These are phyloP conservation scores for Eupelmus urozonus DNA, from an alignment of 2,888 invertebrate genomes.

Conservation along the genomic window DNA sequence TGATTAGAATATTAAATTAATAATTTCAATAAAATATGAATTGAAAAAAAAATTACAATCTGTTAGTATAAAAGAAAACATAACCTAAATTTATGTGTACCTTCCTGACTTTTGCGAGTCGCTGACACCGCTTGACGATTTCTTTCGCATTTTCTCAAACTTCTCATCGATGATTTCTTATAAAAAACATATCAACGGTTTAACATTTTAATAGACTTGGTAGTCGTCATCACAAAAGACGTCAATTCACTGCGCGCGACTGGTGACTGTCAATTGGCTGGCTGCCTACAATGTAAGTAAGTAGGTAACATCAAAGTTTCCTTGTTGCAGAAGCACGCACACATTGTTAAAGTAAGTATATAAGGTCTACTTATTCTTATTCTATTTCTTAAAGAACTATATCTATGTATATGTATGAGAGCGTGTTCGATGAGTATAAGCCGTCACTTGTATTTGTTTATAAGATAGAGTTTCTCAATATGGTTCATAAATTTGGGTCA, in stretches of 20 bases:
- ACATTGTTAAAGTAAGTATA: neutral
- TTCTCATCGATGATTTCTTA: conserved; percentile 28
- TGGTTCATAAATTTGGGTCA: no score
- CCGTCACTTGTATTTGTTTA: no score
- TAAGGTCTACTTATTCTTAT: no score
- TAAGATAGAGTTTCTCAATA: no score
- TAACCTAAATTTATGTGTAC: conserved; percentile 62
- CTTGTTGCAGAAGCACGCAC: neutral
- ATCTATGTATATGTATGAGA: no score
- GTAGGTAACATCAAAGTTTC: conserved; percentile 23
- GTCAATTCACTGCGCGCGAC: conserved; percentile 9
- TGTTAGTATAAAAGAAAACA: conserved; percentile 42
- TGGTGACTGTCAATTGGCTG: conserved; percentile 34
- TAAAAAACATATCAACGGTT: conserved; percentile 35
- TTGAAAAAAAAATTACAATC: neutral
- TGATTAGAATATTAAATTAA: neutral
- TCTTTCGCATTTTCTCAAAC: conserved; percentile 67
- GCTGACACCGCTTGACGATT: conserved; percentile 64
- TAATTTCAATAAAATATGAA: neutral
- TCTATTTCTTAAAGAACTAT: no score
- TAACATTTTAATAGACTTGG: conserved; percentile 36
- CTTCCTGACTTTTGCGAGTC: conserved; percentile 66
- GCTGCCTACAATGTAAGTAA: neutral
- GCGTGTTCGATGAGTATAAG: no score
- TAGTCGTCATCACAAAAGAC: neutral